Conservation (phyloP, 1,140 invertebrate species). For the Drosophila nigrodunni region DNA sequence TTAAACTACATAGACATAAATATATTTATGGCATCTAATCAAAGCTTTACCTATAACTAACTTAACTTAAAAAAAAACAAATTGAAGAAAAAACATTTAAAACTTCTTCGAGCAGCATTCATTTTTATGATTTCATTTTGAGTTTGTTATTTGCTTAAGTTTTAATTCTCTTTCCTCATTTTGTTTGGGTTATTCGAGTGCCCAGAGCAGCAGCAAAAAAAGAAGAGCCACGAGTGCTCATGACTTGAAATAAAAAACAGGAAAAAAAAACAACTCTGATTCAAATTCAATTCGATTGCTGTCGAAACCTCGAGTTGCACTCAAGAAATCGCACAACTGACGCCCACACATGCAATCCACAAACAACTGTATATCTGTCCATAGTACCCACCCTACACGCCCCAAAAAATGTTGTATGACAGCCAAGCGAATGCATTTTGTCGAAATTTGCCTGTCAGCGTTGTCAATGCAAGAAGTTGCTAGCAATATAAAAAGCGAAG, state of each 20-base stretch:
- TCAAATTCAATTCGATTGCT: conserved; percentile 45
- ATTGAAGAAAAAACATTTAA: background rate
- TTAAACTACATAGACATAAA: conserved; percentile 51
- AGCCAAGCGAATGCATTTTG: conserved; percentile 36
- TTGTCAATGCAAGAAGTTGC: conserved; percentile 64
- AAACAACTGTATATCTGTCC: background rate
- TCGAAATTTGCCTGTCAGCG: conserved; percentile 52
- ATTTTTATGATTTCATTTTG: conserved; percentile 71
- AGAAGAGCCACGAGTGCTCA: conserved; percentile 1
- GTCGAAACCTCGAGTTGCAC: conserved; percentile 73
- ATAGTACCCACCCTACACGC: background rate
- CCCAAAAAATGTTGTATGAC: conserved; percentile 29
- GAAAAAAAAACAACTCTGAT: background rate
- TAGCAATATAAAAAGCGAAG: conserved; percentile 38
- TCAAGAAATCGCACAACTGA: conserved; percentile 63
- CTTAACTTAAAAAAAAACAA: background rate
- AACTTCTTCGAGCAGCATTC: conserved; percentile 64
- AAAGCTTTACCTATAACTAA: conserved; percentile 1
- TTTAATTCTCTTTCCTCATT: conserved; percentile 3
- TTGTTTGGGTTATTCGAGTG: conserved; percentile 15
- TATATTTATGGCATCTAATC: background rate
- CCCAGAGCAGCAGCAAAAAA: background rate
- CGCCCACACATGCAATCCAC: conserved; percentile 56
- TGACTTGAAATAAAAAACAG: background rate
- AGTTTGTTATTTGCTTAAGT: conserved; percentile 1